Evolutionary conservation across 2,797 vertebrate species (phyloP).

Genomic region (Ptychadena robeensis): DNA sequence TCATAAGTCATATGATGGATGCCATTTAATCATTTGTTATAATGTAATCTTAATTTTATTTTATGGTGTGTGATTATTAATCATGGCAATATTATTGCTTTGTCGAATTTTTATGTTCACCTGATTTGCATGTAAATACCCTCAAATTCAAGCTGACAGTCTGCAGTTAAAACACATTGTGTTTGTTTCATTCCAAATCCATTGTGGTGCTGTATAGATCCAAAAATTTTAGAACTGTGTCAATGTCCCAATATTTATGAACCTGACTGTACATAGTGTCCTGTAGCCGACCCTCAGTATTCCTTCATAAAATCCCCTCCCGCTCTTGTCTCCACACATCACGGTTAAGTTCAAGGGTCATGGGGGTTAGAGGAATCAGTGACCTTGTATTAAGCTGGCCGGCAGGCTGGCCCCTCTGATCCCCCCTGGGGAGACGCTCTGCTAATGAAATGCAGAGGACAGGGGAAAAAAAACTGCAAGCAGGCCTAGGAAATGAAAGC

Average conservation of each 20-base stretch:
- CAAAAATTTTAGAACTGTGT: too few relatives aligned
- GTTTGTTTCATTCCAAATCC: too few relatives aligned
- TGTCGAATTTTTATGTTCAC: too few relatives aligned
- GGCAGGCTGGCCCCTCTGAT: conserved; percentile 47
- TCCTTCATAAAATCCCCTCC: neutral
- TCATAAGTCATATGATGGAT: neutral
- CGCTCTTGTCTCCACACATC: conserved; percentile 48
- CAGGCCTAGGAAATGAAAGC: conserved; percentile 37
- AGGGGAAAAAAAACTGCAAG: conserved; percentile 36
- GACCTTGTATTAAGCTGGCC: conserved; percentile 58
- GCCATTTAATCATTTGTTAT: neutral
- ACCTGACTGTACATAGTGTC: too few relatives aligned
- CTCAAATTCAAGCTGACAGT: too few relatives aligned
- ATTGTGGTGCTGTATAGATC: too few relatives aligned
- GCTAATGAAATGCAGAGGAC: conserved; percentile 59
- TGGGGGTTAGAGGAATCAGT: conserved; percentile 55
- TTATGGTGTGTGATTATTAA: neutral
- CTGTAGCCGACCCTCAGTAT: neutral
- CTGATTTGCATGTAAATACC: too few relatives aligned
- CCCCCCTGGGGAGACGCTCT: conserved; percentile 49
- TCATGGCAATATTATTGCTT: neutral
- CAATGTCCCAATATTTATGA: too few relatives aligned
- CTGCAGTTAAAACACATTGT: too few relatives aligned
- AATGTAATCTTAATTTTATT: neutral
- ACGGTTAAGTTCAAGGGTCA: conserved; percentile 58